A percentile compares a stretch with the other conserved stretches of the same genome.
Conservation (phyloP, 35 echinoderm and acorn worm genomes). For the Stichopus chloronotus region DNA sequence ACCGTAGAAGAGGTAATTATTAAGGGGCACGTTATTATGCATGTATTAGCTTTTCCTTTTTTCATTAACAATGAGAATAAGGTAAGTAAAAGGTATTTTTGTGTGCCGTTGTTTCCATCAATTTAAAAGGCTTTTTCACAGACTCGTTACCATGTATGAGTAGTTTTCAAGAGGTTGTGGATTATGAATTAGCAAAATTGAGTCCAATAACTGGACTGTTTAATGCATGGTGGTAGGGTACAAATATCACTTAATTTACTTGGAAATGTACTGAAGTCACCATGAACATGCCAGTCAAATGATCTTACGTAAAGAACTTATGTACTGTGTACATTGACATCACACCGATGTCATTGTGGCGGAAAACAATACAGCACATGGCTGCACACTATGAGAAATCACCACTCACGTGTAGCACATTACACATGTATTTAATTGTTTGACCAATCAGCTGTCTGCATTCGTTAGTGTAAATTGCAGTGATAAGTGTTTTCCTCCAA, state of each 20-base stretch:
- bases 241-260: background rate
- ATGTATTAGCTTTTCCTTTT: background rate
- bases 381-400: background rate
- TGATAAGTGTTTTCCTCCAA: too few species aligned
- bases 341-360: background rate
- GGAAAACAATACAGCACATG: background rate
- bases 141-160: background rate
- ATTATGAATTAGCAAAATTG: background rate
- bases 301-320: background rate
- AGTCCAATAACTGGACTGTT: background rate
- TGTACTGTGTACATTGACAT: background rate
- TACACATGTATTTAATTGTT: background rate
- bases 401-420: background rate
- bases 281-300: conserved; percentile 5
- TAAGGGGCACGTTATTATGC: background rate
- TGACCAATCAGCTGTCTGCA: background rate
- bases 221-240: background rate
- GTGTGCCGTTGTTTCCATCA: background rate
- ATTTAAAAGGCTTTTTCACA: background rate
- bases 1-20: conserved; percentile 30
- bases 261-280: background rate
- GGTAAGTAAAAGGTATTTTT: conserved; percentile 5
- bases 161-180: conserved; percentile 5
- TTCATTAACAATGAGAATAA: background rate
- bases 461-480: too few species aligned